Evolutionary conservation across 2,797 vertebrate species (phyloP), one percentile per base, ranked within the genome.

Genomic region (Lindbergichthys nudifrons): DNA sequence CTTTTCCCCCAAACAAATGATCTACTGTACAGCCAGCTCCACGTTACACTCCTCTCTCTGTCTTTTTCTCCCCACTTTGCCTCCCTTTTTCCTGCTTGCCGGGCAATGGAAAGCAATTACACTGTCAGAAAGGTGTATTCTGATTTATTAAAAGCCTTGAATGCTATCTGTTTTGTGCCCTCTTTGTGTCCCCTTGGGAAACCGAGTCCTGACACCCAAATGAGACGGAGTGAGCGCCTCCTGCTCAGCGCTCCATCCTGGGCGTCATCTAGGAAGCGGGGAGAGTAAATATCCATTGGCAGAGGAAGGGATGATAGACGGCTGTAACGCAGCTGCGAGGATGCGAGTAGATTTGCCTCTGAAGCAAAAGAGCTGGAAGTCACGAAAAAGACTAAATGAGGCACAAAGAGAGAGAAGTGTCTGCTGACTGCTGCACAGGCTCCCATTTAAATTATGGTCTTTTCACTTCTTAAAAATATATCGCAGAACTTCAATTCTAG

Each of bases 81-180:
- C 67, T 76, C 70, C 65, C 82, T 85, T 32, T 72, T 94, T 93
- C 71, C 65, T 57, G 67, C 88, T 89, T 91, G 86, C 91, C 81
- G 51, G 85, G 92, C 94, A 94, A 95, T 94, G 93, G 93, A 96
- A 98, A 96, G 96, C 96, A 97, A 97, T 98, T 97, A 97, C 94
- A 93, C 94, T 96, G 95, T 96, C 96, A 96, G 95, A 96, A 96
- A 97, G 95, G 94, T 96, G 93, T 96, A 96, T 97, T 97, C 96
- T 96, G 95, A 97, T 96, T 96, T 96, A 97, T 95, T 96, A 97
- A 96, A 97, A 96, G 94, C 93, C 92, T 88, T 95, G 94, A 96
- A 96, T 94, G 93, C 94, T 95, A 95, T 96, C 95, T 96, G 93
- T 96, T 96, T 95, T 95, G 82, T 77, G 91, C 80, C 73, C 77